Percentiles rank a stretch among this genome's conserved stretches.
phyloP scores from a whole-genome alignment of 2,888 invertebrate genomes.

The Athetis lepigone region DNA sequence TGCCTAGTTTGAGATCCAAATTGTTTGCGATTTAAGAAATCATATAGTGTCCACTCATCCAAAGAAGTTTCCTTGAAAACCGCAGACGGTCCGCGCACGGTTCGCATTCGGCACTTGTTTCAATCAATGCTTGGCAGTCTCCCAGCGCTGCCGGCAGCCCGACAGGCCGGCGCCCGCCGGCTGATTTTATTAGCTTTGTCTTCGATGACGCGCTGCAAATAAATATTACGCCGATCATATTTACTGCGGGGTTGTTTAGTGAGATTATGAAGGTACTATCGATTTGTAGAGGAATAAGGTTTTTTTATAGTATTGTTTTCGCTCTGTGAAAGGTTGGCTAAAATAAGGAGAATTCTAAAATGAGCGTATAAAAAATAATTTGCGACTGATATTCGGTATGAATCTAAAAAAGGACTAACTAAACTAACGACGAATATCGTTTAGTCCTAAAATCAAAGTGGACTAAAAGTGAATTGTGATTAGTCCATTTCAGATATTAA shows the following conservation, averaged over 20 bases:
- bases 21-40: background rate
- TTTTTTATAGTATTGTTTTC: too few relatives aligned
- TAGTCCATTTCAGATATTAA: too few relatives aligned
- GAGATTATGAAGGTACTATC: conserved; percentile 4
- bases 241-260: conserved; percentile 21
- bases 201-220: conserved; percentile 35
- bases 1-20: too few relatives aligned
- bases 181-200: conserved; percentile 71
- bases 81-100: conserved; percentile 10
- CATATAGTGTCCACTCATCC: background rate
- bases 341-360: too few relatives aligned
- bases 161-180: conserved; percentile 80
- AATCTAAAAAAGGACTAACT: too few relatives aligned
- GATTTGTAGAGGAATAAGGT: background rate
- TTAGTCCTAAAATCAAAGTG: too few relatives aligned
- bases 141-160: conserved; percentile 67
- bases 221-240: conserved; percentile 48
- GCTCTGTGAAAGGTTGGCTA: too few relatives aligned
- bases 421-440: too few relatives aligned
- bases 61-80: conserved; percentile 21
- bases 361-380: too few relatives aligned
- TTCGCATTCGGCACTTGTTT: conserved; percentile 34
- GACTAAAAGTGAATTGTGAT: too few relatives aligned
- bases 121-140: conserved; percentile 82
- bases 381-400: too few relatives aligned